Percentiles rank a stretch among this genome's conserved stretches.
phyloP scores from a whole-genome alignment of 1,140 invertebrate species.

The Leucophenga varia region DNA sequence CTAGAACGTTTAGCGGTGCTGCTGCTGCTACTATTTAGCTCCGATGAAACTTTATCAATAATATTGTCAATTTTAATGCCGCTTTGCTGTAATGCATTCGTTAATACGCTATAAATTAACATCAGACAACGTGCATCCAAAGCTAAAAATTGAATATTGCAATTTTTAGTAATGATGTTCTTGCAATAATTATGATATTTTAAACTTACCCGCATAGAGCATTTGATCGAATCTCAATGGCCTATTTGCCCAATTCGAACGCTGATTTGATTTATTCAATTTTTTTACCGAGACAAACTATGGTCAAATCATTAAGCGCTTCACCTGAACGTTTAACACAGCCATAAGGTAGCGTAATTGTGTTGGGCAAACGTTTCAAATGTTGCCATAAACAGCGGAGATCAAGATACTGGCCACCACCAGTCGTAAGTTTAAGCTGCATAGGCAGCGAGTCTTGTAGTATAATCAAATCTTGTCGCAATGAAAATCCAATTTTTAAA shows the following conservation, averaged over 20 bases:
- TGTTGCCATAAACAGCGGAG: slow-evolving; percentile 46
- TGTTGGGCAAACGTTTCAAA: slow-evolving; percentile 29
- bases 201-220: slow-evolving; percentile 67
- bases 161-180: slow-evolving; percentile 4
- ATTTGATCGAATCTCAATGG: slow-evolving; percentile 74
- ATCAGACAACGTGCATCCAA: slow-evolving; percentile 77
- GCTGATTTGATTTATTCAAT: slow-evolving; percentile 78
- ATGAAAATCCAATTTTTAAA: slow-evolving; percentile 63
- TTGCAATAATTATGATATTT: neutral
- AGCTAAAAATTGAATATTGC: slow-evolving; percentile 57
- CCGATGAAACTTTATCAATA: slow-evolving; percentile 58
- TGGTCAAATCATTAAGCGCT: slow-evolving; percentile 67
- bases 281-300: slow-evolving; percentile 69
- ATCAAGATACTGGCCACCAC: slow-evolving; percentile 42
- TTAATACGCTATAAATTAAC: slow-evolving; percentile 67
- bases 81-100: slow-evolving; percentile 51
- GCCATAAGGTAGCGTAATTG: slow-evolving; percentile 38
- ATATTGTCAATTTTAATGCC: slow-evolving; percentile 61
- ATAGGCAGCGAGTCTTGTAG: slow-evolving; percentile 47
- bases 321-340: slow-evolving; percentile 33
- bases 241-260: slow-evolving; percentile 81
- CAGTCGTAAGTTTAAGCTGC: slow-evolving; percentile 35
- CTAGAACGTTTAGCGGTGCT: no score
- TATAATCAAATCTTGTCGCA: slow-evolving; percentile 39
- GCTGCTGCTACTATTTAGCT: no score